These are phyloP conservation scores for Campoletis raptor DNA, from an alignment of 2,888 invertebrate genomes.

Conservation along the genomic window DNA sequence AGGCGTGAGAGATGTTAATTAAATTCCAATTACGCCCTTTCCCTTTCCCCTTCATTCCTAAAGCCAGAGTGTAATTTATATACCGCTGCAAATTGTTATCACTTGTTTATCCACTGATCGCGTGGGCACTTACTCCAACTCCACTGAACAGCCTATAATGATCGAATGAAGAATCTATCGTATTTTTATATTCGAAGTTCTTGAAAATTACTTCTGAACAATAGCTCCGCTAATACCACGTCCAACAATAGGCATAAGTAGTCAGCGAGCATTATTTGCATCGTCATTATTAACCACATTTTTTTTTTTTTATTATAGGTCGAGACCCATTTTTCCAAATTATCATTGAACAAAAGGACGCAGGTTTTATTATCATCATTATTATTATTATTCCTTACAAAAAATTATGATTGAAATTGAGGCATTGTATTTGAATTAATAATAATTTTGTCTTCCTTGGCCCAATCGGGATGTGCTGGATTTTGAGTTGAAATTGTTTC, in stretches of 20 bases:
- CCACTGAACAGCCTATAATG: background rate
- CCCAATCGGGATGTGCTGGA: background rate
- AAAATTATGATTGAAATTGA: too few species aligned
- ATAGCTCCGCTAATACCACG: background rate
- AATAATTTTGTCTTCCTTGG: too few species aligned
- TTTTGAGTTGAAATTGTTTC: background rate
- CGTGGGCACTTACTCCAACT: conserved; percentile 17
- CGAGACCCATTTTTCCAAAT: background rate
- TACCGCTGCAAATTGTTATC: conserved; percentile 50
- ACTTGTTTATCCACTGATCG: conserved; percentile 49
- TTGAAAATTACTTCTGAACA: background rate
- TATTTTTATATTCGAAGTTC: background rate
- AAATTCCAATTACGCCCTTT: conserved; percentile 59
- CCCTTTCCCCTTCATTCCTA: background rate
- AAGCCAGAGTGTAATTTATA: conserved; percentile 26
- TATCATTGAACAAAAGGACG: background rate
- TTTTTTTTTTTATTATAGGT: background rate
- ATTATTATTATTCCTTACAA: too few species aligned
- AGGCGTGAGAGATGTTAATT: conserved; percentile 54
- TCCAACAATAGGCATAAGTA: background rate
- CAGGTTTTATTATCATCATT: too few species aligned
- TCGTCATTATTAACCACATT: background rate
- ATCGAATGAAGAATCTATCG: background rate
- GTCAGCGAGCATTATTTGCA: background rate
- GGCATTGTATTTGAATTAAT: too few species aligned